A percentile compares a stretch with the other conserved stretches of the same genome.
Conservation (phyloP, 1,140 invertebrate species). For the Diplogasteroides magnus region DNA sequence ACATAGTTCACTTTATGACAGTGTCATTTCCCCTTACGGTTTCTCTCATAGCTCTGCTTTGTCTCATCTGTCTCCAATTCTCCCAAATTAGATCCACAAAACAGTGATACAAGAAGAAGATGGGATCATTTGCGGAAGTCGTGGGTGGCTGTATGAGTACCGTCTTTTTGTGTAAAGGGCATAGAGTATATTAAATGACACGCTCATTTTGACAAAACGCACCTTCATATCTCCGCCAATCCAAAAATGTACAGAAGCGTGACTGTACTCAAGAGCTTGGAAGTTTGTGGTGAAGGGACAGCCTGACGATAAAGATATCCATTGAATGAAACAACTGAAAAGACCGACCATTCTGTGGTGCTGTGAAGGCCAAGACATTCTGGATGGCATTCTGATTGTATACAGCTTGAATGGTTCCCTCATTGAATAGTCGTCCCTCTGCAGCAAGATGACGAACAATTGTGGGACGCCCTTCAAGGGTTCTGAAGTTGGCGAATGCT, state of each 20-base stretch:
- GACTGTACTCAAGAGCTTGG: constrained; percentile 48
- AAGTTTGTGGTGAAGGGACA: constrained; percentile 52
- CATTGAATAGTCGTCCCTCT: constrained; percentile 43
- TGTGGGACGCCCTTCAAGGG: constrained; percentile 37
- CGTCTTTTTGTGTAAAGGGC: too few relatives aligned
- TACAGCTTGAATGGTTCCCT: constrained; percentile 42
- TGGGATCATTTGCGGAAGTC: constrained; percentile 55
- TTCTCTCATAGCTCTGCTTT: constrained; percentile 24
- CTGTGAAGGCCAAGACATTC: constrained; percentile 44
- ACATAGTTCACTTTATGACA: too few relatives aligned
- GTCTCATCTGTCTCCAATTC: constrained; percentile 50
- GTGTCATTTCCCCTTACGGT: constrained; percentile 3
- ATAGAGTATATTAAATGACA: too few relatives aligned
- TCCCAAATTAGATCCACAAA: constrained; percentile 58
- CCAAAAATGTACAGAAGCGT: constrained; percentile 54
- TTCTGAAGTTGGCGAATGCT: constrained; percentile 45
- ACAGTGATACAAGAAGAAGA: constrained; percentile 58
- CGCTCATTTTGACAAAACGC: too few relatives aligned
- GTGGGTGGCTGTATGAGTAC: constrained; percentile 26
- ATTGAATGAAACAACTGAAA: background rate
- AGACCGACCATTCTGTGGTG: constrained; percentile 17
- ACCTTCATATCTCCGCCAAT: constrained; percentile 50
- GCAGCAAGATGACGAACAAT: constrained; percentile 36
- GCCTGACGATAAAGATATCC: too few relatives aligned
- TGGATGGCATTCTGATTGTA: constrained; percentile 37